Percentiles rank a stretch among this genome's conserved stretches.
Evolutionary conservation across 2,113 vertebrate genomes (phyloP).

Genomic region (Perca flavescens): DNA sequence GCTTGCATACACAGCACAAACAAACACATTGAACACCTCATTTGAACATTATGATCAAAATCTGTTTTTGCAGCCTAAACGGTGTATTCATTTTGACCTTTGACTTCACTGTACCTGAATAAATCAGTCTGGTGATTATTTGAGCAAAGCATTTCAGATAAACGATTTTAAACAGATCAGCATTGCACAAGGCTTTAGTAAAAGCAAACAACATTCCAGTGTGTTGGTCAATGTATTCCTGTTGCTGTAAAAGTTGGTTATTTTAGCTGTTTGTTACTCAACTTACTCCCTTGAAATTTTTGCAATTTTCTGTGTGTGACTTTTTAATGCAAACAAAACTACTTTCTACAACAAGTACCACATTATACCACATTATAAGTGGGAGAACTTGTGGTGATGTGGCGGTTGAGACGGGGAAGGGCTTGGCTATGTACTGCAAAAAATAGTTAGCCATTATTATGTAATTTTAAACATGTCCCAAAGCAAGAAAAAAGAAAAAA

Average conservation of each 20-base stretch:
- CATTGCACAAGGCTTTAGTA: neutral
- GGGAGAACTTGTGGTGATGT: neutral
- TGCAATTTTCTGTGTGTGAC: neutral
- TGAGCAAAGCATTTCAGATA: slow-evolving; percentile 8
- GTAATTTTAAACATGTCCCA: neutral
- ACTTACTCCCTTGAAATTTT: neutral
- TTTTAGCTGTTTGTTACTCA: too few relatives aligned
- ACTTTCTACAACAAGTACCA: neutral
- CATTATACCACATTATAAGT: neutral
- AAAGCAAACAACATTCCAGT: slow-evolving; percentile 43
- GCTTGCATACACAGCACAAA: neutral
- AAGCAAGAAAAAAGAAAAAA: neutral
- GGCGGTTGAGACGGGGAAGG: neutral
- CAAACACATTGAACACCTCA: neutral
- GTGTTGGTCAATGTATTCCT: slow-evolving; percentile 17
- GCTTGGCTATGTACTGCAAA: slow-evolving; percentile 52
- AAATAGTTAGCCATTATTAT: neutral
- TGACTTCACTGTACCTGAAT: neutral
- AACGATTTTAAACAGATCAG: slow-evolving; percentile 18
- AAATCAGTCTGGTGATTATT: neutral
- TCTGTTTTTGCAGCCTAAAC: neutral
- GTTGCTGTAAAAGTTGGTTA: neutral
- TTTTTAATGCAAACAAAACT: neutral
- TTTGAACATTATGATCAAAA: neutral
- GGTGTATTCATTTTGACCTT: neutral